Percentiles rank a stretch among this genome's conserved stretches.
phyloP scores from a whole-genome alignment of 2,888 invertebrate genomes.

The Agrochola lota region DNA sequence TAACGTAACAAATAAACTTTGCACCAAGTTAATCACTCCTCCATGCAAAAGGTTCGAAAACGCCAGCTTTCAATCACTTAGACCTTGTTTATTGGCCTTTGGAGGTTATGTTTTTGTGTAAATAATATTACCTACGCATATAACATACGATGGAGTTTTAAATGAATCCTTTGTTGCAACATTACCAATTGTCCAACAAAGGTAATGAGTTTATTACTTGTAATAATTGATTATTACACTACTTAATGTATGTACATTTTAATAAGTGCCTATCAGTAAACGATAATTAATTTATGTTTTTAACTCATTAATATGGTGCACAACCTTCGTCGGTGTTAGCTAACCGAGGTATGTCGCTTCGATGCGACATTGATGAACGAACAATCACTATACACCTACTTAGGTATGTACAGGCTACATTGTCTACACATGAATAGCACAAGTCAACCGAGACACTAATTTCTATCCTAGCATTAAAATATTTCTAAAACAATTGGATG shows the following conservation, averaged over 20 bases:
- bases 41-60: neutral
- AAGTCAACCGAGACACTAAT: slow-evolving; percentile 42
- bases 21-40: neutral
- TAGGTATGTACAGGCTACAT: slow-evolving; percentile 47
- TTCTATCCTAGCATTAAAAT: slow-evolving; percentile 41
- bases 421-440: slow-evolving; percentile 54
- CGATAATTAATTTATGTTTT: slow-evolving; percentile 24
- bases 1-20: slow-evolving; percentile 1
- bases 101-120: slow-evolving; percentile 49
- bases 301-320: slow-evolving; percentile 43
- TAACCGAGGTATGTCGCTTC: slow-evolving; percentile 52
- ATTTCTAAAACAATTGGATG: slow-evolving; percentile 54
- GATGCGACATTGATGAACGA: slow-evolving; percentile 64
- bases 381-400: slow-evolving; percentile 53
- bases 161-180: slow-evolving; percentile 28
- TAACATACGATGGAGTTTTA: neutral
- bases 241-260: slow-evolving; percentile 5
- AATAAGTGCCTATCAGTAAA: slow-evolving; percentile 13
- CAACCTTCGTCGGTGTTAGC: slow-evolving; percentile 59
- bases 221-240: neutral
- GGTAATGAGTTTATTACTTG: neutral
- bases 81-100: slow-evolving; percentile 22
- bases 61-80: slow-evolving; percentile 14
- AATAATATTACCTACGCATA: slow-evolving; percentile 17
- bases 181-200: slow-evolving; percentile 17